Conservation (phyloP, 2,113 vertebrate species). For the Scomber scombrus region DNA sequence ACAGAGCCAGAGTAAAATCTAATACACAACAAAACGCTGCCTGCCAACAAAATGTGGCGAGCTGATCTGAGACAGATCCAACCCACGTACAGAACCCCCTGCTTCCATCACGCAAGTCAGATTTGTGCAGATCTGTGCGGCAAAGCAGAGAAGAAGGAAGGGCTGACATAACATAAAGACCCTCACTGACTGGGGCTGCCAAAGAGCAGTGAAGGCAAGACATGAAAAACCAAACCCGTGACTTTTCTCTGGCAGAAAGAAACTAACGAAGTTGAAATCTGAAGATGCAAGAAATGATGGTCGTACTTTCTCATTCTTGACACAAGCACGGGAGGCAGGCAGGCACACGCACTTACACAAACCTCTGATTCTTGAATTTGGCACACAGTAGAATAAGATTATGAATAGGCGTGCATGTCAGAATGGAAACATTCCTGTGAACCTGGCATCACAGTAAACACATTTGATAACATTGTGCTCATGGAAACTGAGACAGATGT, state of each 20-base stretch:
- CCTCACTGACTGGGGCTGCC: conserved; percentile 54
- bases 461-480: conserved; percentile 44
- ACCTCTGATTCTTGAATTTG: conserved; percentile 47
- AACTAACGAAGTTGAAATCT: conserved; percentile 46
- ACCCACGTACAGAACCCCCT: conserved; percentile 32
- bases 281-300: conserved; percentile 53
- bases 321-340: background rate
- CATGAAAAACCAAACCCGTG: conserved; percentile 39
- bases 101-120: conserved; percentile 48
- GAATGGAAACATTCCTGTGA: conserved; percentile 59
- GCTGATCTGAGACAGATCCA: conserved; percentile 54
- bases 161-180: conserved; percentile 53
- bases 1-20: conserved; percentile 53
- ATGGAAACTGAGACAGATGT: conserved; percentile 32
- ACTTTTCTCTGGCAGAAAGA: conserved; percentile 53
- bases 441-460: conserved; percentile 48
- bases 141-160: conserved; percentile 32
- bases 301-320: conserved; percentile 35
- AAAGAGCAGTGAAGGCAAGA: conserved; percentile 42
- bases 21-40: conserved; percentile 56
- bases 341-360: conserved; percentile 3
- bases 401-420: conserved; percentile 56
- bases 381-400: conserved; percentile 48
- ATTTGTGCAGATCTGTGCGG: conserved; percentile 39
- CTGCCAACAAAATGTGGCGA: conserved; percentile 59